phyloP scores from a whole-genome alignment of 2,113 vertebrate genomes.

The Tachysurus fulvidraco region DNA sequence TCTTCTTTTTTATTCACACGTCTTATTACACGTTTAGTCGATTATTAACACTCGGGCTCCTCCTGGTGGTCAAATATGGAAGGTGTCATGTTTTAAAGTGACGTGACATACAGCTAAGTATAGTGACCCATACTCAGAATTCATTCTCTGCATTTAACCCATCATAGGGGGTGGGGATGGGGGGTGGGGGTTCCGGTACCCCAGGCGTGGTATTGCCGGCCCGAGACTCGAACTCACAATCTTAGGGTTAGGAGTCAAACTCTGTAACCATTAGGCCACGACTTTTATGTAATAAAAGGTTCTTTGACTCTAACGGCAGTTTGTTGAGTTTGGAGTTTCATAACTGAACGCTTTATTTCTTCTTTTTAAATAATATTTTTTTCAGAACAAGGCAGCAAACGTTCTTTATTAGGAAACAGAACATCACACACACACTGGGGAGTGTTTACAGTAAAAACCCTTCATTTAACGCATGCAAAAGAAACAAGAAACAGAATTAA shows the following conservation, averaged over 20 bases:
- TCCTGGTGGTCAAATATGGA: conserved; percentile 57
- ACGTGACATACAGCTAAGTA: background rate
- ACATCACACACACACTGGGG: background rate
- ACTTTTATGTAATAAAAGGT: no score
- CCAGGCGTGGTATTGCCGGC: no score
- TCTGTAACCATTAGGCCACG: no score
- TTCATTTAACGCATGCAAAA: no score
- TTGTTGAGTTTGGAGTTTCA: background rate
- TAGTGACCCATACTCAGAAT: no score
- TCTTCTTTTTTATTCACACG: background rate
- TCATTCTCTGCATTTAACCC: no score
- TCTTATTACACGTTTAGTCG: conserved; percentile 1
- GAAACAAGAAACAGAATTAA: no score
- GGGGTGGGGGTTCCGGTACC: no score
- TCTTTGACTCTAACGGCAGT: background rate
- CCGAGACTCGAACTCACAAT: no score
- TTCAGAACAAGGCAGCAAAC: background rate
- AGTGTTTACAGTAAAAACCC: no score
- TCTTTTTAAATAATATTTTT: background rate
- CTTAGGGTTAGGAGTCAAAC: no score
- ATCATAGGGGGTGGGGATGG: no score
- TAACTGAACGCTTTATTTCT: background rate
- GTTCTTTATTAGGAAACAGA: background rate
- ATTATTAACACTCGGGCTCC: conserved; percentile 58
- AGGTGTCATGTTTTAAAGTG: background rate